Conservation (phyloP, 2,113 vertebrate species). For the Chloropsis cyanopogon region DNA sequence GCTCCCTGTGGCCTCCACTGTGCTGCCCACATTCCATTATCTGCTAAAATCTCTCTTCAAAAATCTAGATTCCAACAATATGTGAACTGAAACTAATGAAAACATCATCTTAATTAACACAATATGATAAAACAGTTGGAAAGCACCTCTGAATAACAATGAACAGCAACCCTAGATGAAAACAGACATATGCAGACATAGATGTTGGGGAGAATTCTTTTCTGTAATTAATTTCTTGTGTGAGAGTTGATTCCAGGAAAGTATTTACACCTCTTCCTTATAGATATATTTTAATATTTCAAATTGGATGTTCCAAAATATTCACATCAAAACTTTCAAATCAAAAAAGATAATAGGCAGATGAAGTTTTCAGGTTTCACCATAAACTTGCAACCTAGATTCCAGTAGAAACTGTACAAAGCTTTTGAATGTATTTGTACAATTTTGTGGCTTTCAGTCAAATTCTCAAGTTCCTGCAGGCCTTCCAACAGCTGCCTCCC, state of each 20-base stretch:
- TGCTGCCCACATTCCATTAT: conserved; percentile 29
- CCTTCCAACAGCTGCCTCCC: conserved; percentile 12
- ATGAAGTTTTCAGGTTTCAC: neutral
- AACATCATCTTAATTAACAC: conserved; percentile 54
- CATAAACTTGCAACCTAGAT: neutral
- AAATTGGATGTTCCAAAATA: neutral
- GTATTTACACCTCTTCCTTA: neutral
- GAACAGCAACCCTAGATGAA: neutral
- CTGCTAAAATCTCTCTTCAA: conserved; percentile 26
- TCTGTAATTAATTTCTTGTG: neutral
- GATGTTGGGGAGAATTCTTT: neutral
- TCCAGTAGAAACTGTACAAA: neutral
- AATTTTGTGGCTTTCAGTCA: conserved; percentile 18
- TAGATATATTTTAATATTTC: neutral
- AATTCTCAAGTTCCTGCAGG: neutral
- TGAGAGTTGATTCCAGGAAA: neutral
- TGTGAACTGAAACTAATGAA: conserved; percentile 54
- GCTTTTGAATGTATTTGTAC: neutral
- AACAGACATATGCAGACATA: neutral
- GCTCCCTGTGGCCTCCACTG: conserved; percentile 34
- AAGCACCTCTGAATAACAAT: neutral
- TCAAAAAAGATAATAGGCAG: neutral
- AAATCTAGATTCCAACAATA: conserved; percentile 36
- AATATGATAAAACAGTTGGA: neutral
- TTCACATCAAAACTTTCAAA: neutral